Conservation (phyloP, 2,888 invertebrate genomes). For the Teleiodes luculella region DNA sequence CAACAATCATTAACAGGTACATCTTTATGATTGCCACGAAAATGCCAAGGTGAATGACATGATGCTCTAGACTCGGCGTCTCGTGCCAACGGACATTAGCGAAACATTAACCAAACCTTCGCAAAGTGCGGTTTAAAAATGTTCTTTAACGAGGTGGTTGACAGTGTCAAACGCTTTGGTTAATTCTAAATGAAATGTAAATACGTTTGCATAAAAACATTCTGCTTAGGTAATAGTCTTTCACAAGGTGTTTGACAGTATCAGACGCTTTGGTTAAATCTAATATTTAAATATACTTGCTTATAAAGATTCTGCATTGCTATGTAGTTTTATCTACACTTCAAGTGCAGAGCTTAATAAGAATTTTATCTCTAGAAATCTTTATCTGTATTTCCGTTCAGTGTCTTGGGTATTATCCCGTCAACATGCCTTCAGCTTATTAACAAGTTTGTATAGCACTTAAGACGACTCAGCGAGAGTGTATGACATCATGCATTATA, state of each 20-base stretch:
- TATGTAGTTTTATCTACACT: not conserved
- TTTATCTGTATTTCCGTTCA: not conserved
- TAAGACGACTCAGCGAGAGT: constrained; percentile 8
- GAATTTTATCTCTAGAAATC: not conserved
- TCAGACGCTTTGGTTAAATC: not conserved
- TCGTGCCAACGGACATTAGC: constrained; percentile 1
- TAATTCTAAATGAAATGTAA: no score
- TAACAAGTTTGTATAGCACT: constrained; percentile 1
- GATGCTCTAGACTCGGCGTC: not conserved
- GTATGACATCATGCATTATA: constrained; percentile 11
- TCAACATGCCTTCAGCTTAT: constrained; percentile 1
- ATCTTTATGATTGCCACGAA: not conserved
- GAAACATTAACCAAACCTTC: not conserved
- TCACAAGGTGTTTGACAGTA: not conserved
- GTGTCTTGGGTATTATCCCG: not conserved
- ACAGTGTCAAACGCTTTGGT: not conserved
- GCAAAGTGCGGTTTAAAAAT: no score
- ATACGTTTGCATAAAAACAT: no score
- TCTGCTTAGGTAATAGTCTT: no score
- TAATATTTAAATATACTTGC: no score
- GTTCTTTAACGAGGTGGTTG: not conserved
- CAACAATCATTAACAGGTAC: not conserved
- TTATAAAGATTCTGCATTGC: no score
- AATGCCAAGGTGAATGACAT: constrained; percentile 11
- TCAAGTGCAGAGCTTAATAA: not conserved